Base-by-base conservation (phyloP, 2,113 vertebrate genomes). In the Paradoxurus hermaphroditus region DNA sequence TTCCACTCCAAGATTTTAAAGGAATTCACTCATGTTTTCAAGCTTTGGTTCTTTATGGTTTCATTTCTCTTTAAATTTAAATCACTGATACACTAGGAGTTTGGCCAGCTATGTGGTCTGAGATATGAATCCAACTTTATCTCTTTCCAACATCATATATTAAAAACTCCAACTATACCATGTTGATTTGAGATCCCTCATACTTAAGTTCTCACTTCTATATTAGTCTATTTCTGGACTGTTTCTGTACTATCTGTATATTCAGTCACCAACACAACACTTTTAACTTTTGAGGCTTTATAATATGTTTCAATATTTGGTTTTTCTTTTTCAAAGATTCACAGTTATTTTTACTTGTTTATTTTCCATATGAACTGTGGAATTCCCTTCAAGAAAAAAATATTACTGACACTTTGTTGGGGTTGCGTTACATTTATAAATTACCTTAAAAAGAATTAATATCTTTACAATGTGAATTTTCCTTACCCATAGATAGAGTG, bases 331-430 rank as follows among this genome's bases (percentile, higher is more conserved):
- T 46, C 53, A 62, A 73, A 78, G 19, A 67, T 49, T 81, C 27
- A 36, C 36, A 11, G 41, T 23, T 82, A 72, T 53, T 91, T 88
- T 81, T 73, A 41, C 16, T 31, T 44, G 18, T 13, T 46, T 15
- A 25, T 78, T 97, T 86, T 94, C 68, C 82, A 63, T 16, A n/a
- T 39, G 15, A 96, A n/a, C 5, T 72, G 93, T 83, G 44, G 27
- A 86, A 46, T 77, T 85, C 29, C 15, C 41, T 85, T 86, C 23
- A 62, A 89, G 25, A 59, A 93, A 36, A 86, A 73, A 94, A 92
- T 53, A 53, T 44, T 31, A 53, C 4, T 68, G 3, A 70, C 27
- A 23, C 27, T 86, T 90, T 92, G 86, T 89, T 92, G 15, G 13
- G 25, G 62, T 83, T 77, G 14, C 34, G 65, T 78, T 85, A 62